Evolutionary conservation across 2,797 vertebrate genomes (phyloP).

Genomic region (Muraenolepis orangiensis): DNA sequence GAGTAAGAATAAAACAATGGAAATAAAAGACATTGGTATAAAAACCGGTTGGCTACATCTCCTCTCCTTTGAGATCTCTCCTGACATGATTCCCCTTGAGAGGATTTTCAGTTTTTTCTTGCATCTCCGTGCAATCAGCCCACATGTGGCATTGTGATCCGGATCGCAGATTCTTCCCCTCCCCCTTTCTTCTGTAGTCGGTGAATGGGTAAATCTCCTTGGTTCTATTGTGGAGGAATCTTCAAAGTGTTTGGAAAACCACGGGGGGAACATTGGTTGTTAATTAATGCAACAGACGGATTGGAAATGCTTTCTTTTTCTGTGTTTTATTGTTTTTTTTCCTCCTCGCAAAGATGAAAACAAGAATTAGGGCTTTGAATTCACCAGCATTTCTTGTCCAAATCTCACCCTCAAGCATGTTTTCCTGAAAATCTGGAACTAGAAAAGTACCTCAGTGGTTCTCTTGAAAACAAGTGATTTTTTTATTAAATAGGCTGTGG

Average conservation of each 20-base stretch:
- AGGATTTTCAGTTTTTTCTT: conserved; percentile 57
- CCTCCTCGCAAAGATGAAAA: conserved; percentile 49
- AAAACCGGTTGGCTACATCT: conserved; percentile 61
- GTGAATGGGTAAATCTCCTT: conserved; percentile 68
- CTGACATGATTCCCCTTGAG: conserved; percentile 67
- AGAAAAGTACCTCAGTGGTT: conserved; percentile 45
- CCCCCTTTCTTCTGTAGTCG: conserved; percentile 33
- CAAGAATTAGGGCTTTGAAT: conserved; percentile 52
- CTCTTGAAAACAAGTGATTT: conserved; percentile 51
- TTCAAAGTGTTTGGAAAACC: conserved; percentile 68
- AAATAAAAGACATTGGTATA: conserved; percentile 24
- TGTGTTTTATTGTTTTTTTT: conserved; percentile 32
- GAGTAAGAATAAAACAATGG: conserved; percentile 28
- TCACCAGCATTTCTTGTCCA: conserved; percentile 55
- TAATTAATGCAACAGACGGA: conserved; percentile 71
- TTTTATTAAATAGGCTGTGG: conserved; percentile 54
- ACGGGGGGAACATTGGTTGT: conserved; percentile 65
- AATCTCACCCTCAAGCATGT: conserved; percentile 54
- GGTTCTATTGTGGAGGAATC: conserved; percentile 68
- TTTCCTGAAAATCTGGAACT: conserved; percentile 49
- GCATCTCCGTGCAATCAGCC: conserved; percentile 69
- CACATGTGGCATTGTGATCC: conserved; percentile 73
- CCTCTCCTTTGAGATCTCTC: conserved; percentile 63
- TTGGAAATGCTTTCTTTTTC: conserved; percentile 64
- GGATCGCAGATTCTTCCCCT: conserved; percentile 56